These are phyloP conservation scores for Poeciliopsis retropinna DNA, from an alignment of 2,113 vertebrate genomes.

Conservation along the genomic window DNA sequence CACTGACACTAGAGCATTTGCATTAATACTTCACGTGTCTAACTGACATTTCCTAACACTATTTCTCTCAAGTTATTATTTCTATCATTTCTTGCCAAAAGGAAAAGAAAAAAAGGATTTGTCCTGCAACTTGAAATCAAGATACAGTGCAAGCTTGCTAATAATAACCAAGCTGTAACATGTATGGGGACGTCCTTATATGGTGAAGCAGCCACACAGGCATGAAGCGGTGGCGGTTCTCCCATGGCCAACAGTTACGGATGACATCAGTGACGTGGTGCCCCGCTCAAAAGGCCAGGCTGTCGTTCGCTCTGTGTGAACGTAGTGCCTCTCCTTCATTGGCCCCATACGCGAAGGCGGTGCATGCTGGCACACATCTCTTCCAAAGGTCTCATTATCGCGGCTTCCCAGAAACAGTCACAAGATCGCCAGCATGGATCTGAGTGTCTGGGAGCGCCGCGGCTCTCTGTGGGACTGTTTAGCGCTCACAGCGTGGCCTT, in stretches of 20 bases:
- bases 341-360: background rate
- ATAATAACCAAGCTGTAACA: conserved; percentile 60
- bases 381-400: conserved; percentile 55
- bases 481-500: conserved; percentile 15
- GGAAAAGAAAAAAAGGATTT: background rate
- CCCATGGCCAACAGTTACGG: conserved; percentile 50
- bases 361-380: conserved; percentile 23
- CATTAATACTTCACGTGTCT: too few species aligned
- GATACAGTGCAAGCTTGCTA: conserved; percentile 42
- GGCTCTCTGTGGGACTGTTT: conserved; percentile 10
- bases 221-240: conserved; percentile 45
- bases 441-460: background rate
- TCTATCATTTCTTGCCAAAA: background rate
- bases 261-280: conserved; percentile 70
- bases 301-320: conserved; percentile 25
- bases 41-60: background rate
- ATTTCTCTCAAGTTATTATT: background rate
- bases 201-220: conserved; percentile 53
- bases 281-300: conserved; percentile 57
- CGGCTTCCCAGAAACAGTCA: conserved; percentile 44
- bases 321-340: background rate
- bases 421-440: conserved; percentile 23
- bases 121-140: conserved; percentile 44
- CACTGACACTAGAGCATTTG: too few species aligned
- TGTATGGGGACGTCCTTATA: conserved; percentile 69